Percentiles rank a stretch among this genome's conserved stretches.
Conservation (phyloP, 2,113 vertebrate species). For the Tapirus terrestris region DNA sequence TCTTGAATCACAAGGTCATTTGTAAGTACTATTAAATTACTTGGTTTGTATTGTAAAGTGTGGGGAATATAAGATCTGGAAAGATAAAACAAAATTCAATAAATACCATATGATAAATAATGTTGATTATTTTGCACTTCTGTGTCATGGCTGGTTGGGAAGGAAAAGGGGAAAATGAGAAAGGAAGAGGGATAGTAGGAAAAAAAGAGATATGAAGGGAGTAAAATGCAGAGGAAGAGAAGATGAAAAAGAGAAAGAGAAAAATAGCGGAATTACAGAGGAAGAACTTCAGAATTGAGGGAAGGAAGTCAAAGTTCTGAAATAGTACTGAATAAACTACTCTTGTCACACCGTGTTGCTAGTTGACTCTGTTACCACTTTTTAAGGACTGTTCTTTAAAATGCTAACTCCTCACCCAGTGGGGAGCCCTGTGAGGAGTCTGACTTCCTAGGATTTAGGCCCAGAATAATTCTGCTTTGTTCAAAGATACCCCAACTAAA, state of each 20-base stretch:
- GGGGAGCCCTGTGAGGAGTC: not conserved
- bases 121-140: not conserved
- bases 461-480: slow-evolving; percentile 35
- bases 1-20: slow-evolving; percentile 29
- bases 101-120: not conserved
- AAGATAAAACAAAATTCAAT: slow-evolving; percentile 24
- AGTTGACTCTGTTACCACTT: not conserved
- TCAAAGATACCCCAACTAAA: slow-evolving; percentile 22
- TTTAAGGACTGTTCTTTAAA: slow-evolving; percentile 35
- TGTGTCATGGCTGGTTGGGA: not conserved
- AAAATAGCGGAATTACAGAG: not conserved
- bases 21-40: not conserved
- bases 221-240: not conserved
- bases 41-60: slow-evolving; percentile 44
- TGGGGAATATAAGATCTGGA: not conserved
- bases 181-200: not conserved
- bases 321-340: not conserved
- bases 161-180: not conserved
- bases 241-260: not conserved
- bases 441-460: not conserved
- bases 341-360: not conserved
- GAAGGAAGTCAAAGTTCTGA: not conserved
- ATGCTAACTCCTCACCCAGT: not conserved
- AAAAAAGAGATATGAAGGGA: not conserved
- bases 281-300: not conserved